Conservation (phyloP, 2,888 invertebrate species). For the Trichopoda pennipes region DNA sequence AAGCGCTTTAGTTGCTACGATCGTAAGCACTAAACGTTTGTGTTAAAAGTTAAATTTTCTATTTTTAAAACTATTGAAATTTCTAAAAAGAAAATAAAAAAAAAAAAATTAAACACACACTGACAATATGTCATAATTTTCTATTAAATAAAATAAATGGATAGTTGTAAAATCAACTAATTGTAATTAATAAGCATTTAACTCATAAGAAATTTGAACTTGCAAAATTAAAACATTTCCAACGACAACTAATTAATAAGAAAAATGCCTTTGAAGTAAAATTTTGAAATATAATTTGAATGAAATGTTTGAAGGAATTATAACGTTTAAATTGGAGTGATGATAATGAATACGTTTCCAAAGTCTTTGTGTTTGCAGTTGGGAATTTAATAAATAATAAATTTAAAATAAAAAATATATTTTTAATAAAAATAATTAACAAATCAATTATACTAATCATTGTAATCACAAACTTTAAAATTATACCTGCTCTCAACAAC, state of each 20-base stretch:
- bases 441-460: conserved; percentile 66
- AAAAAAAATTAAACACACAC: conserved; percentile 60
- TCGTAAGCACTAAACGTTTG: neutral
- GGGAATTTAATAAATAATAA: conserved; percentile 42
- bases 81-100: neutral
- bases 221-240: conserved; percentile 48
- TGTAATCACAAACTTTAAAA: conserved; percentile 64
- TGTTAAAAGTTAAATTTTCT: conserved; percentile 1
- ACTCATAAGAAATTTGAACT: conserved; percentile 76
- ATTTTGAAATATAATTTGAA: conserved; percentile 23
- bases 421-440: conserved; percentile 41
- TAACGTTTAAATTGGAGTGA: conserved; percentile 16
- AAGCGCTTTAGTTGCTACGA: neutral
- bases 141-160: conserved; percentile 69
- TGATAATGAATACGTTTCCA: conserved; percentile 12
- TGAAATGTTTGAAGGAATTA: conserved; percentile 38
- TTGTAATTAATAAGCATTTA: conserved; percentile 70
- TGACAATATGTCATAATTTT: conserved; percentile 69
- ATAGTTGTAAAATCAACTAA: conserved; percentile 74
- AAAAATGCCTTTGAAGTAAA: conserved; percentile 38
- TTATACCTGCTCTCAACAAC: conserved; percentile 32
- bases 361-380: conserved; percentile 56
- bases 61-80: conserved; percentile 13
- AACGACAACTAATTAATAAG: conserved; percentile 31
- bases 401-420: conserved; percentile 44